Evolutionary conservation across 2,113 vertebrate genomes (phyloP).

Genomic region (Marmota flaviventris): DNA sequence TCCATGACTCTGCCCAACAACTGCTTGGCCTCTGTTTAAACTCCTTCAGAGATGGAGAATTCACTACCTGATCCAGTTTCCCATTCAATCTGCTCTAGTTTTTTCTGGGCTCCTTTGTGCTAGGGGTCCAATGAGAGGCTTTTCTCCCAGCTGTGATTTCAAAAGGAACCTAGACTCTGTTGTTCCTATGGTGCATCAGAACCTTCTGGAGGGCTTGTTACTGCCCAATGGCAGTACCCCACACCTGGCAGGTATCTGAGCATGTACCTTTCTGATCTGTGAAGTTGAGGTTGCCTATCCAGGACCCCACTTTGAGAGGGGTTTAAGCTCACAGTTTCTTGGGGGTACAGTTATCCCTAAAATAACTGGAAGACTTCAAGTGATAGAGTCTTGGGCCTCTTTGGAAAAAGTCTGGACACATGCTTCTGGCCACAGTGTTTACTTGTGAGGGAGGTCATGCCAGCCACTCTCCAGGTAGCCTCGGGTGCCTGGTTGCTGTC

Average conservation of each 20-base stretch:
- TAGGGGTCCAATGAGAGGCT: neutral
- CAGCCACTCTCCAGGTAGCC: neutral
- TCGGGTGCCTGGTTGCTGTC: neutral
- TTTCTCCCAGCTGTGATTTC: neutral
- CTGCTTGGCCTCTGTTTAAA: neutral
- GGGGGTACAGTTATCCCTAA: neutral
- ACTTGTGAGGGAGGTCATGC: neutral
- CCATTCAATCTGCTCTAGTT: neutral
- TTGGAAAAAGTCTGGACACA: neutral
- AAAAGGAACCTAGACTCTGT: neutral
- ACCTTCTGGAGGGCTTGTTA: neutral
- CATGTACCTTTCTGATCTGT: neutral
- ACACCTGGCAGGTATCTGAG: neutral
- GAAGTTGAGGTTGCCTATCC: neutral
- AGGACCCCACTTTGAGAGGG: neutral
- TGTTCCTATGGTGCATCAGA: neutral
- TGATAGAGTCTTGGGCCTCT: neutral
- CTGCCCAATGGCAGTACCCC: accelerated
- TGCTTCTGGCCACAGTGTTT: neutral
- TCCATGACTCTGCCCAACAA: neutral
- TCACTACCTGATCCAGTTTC: neutral
- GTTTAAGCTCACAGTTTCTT: neutral
- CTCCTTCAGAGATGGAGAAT: neutral
- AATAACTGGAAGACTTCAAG: neutral
- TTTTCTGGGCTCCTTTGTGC: neutral